Conservation (phyloP, 1,140 invertebrate genomes). For the Neotoxoptera formosana region DNA sequence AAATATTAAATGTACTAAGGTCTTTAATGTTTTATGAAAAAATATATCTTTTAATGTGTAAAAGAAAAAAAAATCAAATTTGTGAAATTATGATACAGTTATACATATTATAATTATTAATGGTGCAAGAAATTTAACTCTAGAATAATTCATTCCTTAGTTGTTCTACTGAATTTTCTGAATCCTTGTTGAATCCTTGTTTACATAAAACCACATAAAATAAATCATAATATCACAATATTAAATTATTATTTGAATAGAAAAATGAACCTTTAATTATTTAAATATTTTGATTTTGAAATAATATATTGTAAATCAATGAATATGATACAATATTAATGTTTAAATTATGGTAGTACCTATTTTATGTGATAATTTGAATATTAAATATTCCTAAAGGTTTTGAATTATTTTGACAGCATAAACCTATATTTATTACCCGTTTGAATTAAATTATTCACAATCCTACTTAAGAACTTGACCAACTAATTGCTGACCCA, state of each 20-base stretch:
- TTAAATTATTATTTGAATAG: not conserved
- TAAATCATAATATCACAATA: not conserved
- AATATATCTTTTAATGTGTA: not conserved
- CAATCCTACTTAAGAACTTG: not conserved
- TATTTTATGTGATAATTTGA: not conserved
- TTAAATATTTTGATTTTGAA: constrained; percentile 15
- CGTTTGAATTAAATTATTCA: not conserved
- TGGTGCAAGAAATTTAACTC: not conserved
- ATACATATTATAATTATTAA: not conserved
- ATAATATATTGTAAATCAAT: not conserved
- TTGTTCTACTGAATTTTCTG: not conserved
- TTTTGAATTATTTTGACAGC: not conserved
- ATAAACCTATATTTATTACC: not conserved
- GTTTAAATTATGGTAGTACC: not conserved
- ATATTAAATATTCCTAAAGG: not conserved
- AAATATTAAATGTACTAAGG: not conserved
- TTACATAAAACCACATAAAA: not conserved
- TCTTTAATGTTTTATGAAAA: not conserved
- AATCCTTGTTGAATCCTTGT: not conserved
- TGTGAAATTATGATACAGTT: not conserved
- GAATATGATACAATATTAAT: not conserved
- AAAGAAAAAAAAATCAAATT: not conserved
- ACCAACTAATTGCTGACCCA: not conserved
- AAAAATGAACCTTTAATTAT: not conserved
- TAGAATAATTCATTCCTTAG: not conserved